A percentile compares a stretch with the other conserved stretches of the same genome.
Conservation (phyloP, 2,797 vertebrate species). For the Sparus aurata region DNA sequence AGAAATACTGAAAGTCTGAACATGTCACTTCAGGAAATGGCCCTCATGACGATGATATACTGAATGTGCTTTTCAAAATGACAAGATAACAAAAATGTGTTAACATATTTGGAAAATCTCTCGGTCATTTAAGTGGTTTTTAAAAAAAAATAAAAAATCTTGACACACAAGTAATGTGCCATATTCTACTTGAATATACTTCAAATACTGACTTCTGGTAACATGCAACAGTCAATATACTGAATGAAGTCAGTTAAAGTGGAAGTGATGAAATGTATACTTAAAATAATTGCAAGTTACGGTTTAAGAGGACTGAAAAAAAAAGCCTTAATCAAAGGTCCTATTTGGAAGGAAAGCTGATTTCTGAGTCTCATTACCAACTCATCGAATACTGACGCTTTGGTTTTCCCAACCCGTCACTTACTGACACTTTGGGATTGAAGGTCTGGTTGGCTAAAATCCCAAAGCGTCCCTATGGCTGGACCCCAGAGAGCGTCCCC, state of each 20-base stretch:
- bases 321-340: neutral
- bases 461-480: too few species aligned
- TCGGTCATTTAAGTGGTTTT: neutral
- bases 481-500: too few species aligned
- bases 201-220: neutral
- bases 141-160: neutral
- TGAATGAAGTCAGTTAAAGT: neutral
- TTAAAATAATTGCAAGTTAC: too few species aligned
- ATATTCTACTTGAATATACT: neutral
- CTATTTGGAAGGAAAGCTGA: too few species aligned
- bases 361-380: too few species aligned
- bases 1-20: neutral
- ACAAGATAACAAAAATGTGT: neutral
- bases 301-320: neutral
- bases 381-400: too few species aligned
- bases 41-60: neutral
- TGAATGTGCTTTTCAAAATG: slow-evolving; percentile 1
- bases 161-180: neutral
- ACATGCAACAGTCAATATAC: neutral
- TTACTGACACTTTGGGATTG: too few species aligned
- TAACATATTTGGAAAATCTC: neutral
- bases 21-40: neutral
- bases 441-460: too few species aligned
- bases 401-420: too few species aligned
- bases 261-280: neutral